A percentile compares a stretch with the other conserved stretches of the same genome.
Conservation (phyloP, 1,140 invertebrate species). For the Aplysia californica region DNA sequence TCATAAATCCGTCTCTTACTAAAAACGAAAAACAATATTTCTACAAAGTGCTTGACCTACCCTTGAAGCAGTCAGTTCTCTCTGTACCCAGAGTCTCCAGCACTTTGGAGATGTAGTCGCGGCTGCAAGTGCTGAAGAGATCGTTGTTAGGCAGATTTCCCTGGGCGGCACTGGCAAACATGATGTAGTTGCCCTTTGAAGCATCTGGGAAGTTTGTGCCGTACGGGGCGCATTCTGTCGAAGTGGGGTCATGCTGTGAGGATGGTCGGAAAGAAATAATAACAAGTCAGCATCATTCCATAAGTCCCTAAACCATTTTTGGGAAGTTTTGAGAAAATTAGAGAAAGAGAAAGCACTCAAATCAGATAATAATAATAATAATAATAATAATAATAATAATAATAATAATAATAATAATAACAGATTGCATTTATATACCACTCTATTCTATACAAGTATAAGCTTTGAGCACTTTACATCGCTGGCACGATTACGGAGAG, state of each 20-base stretch:
- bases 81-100: constrained; percentile 7
- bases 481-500: too few species aligned
- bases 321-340: background rate
- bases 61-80: constrained; percentile 14
- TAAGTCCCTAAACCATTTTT: background rate
- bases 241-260: constrained; percentile 90
- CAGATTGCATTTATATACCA: too few species aligned
- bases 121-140: constrained; percentile 53
- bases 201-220: constrained; percentile 80
- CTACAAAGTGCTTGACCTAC: background rate
- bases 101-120: constrained; percentile 9
- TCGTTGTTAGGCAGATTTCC: constrained; percentile 64
- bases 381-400: background rate
- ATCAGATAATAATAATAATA: background rate
- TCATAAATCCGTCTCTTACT: too few species aligned
- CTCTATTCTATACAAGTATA: too few species aligned
- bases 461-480: too few species aligned
- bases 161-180: constrained; percentile 67
- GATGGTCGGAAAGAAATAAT: background rate
- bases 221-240: constrained; percentile 72
- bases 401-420: too few species aligned
- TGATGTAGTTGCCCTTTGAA: constrained; percentile 94
- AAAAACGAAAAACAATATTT: background rate
- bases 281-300: background rate
- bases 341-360: background rate